phyloP scores from a whole-genome alignment of 1,140 invertebrate species.

The Sitophilus oryzae region DNA sequence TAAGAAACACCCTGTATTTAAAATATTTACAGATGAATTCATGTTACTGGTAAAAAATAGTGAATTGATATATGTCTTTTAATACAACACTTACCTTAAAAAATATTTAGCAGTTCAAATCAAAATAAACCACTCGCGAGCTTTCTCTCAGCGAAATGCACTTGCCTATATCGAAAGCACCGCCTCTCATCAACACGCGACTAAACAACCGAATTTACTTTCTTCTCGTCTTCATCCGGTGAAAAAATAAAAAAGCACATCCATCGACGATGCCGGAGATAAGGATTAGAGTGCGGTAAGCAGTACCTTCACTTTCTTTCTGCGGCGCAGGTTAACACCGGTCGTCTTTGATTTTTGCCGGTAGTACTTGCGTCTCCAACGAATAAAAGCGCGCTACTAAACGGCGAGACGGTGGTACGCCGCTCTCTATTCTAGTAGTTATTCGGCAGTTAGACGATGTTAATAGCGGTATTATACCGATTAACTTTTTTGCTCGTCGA shows the following conservation, averaged over 20 bases:
- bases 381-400: constrained; percentile 8
- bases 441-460: not conserved
- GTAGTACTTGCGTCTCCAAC: constrained; percentile 1
- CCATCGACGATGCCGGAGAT: not conserved
- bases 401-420: not conserved
- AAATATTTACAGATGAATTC: too few relatives aligned
- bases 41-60: too few relatives aligned
- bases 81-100: too few relatives aligned
- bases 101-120: too few relatives aligned
- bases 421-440: not conserved
- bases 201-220: constrained; percentile 12
- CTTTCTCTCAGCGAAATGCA: too few relatives aligned
- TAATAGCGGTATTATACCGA: too few relatives aligned
- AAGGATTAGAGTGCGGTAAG: not conserved
- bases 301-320: constrained; percentile 16
- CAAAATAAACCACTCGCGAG: too few relatives aligned
- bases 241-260: constrained; percentile 5
- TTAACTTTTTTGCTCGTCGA: too few relatives aligned
- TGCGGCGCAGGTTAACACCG: not conserved
- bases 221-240: constrained; percentile 10
- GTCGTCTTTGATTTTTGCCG: not conserved
- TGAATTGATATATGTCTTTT: too few relatives aligned
- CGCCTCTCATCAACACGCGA: too few relatives aligned
- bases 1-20: too few relatives aligned
- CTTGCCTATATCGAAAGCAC: too few relatives aligned